phyloP scores from a whole-genome alignment of 1,140 invertebrate genomes.

The Chionoecetes opilio region DNA sequence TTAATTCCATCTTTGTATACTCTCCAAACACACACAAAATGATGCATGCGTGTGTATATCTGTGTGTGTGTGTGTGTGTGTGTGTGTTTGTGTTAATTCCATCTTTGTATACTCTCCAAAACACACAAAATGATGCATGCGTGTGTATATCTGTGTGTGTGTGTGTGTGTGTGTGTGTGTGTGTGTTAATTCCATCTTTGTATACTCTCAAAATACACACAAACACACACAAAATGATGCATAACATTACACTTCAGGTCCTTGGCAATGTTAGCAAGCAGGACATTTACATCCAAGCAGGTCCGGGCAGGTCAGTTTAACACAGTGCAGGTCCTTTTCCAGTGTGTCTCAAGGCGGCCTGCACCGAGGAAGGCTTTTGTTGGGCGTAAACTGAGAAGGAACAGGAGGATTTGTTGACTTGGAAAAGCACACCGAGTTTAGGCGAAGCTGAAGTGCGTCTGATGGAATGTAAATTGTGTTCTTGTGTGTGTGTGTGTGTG shows the following conservation, averaged over 20 bases:
- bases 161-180: neutral
- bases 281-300: neutral
- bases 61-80: neutral
- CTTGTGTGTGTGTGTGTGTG: slow-evolving; percentile 5
- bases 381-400: neutral
- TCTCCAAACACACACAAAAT: too few species aligned
- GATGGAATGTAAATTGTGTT: slow-evolving; percentile 18
- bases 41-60: neutral
- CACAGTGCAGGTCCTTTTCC: neutral
- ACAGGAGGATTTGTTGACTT: neutral
- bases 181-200: neutral
- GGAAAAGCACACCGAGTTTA: neutral
- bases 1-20: neutral
- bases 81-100: neutral
- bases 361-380: neutral
- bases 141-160: neutral
- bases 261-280: neutral
- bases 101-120: too few species aligned
- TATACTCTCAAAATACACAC: too few species aligned
- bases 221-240: neutral
- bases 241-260: neutral
- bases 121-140: too few species aligned
- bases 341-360: neutral
- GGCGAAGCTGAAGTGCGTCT: neutral
- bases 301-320: neutral